Evolutionary conservation across 2,113 vertebrate genomes (phyloP), one percentile per base, ranked within the genome.

Genomic region (Tragelaphus imberbis): DNA sequence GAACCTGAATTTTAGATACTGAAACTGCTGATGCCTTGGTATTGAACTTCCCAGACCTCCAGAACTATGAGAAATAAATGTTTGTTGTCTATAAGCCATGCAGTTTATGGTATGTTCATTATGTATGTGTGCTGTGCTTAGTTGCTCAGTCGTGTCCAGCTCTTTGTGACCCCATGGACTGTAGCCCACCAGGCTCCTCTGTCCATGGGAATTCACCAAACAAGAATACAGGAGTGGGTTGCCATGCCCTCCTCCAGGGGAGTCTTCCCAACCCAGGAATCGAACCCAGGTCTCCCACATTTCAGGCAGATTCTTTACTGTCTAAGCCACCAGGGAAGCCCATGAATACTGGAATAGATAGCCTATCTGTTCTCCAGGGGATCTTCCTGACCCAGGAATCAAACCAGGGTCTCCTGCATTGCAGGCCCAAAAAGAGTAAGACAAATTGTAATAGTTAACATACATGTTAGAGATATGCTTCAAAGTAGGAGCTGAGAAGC

Each of bases 181-280:
- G 21, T 75, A 75, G 68, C 36, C 36, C 0, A 0, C 36, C 68
- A 75, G 36, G 68, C 19, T 75, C 36, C 36, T 25, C 36, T 40
- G 36, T 40, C n/a, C n/a, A 40, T 13, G 68, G 68, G 68, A 40
- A 40, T 75, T 75, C 36, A 40, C n/a, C n/a, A 23, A 40, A 10
- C n/a, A 75, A 75, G 21, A 75, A 75, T 75, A 75, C 10, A 75
- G 68, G 10, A 40, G 5, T 40, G 21, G 36, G 10, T 75, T 25
- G 2, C 68, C 36, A 40, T 75, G 19, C n/a, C n/a, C 68, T 75
- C 68, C 68, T 75, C 19, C 68, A 75, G 36, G 68, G 19, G 68
- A 75, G 25, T 75, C 68, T 40, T 75, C 36, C 68, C n/a, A 75
- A 75, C 10, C 68, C 68, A 75, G 68, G 68, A 23, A 75, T 75